These are phyloP conservation scores for Otolemur garnettii DNA, from an alignment of 2,113 vertebrate genomes.

Conservation along the genomic window DNA sequence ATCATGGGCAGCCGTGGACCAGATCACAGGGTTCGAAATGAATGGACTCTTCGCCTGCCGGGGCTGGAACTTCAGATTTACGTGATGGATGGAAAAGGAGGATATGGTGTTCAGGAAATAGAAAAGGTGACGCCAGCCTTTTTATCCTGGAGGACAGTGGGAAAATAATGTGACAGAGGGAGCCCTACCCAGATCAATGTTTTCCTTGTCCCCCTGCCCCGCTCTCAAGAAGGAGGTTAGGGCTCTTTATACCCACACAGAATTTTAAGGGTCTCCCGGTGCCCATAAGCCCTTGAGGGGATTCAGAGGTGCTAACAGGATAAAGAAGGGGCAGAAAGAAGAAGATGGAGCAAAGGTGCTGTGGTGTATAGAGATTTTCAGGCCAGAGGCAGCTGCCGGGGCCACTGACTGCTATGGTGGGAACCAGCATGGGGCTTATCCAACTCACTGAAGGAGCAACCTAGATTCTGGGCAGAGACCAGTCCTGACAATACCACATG, in stretches of 20 bases:
- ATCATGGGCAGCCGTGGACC: background rate
- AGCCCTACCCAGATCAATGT: background rate
- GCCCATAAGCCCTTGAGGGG: too few species aligned
- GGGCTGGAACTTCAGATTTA: background rate
- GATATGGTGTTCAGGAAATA: conserved; percentile 5
- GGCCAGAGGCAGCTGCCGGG: background rate
- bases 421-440: background rate
- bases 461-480: background rate
- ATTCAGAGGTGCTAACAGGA: background rate
- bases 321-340: background rate
- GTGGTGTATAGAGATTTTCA: background rate
- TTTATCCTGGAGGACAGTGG: background rate
- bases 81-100: background rate
- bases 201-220: background rate
- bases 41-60: background rate
- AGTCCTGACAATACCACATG: background rate
- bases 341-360: background rate
- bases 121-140: background rate
- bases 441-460: background rate
- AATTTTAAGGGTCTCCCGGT: background rate
- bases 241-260: background rate
- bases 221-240: background rate
- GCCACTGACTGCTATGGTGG: background rate
- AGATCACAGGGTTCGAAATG: background rate
- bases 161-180: background rate